Percentiles rank a stretch among this genome's conserved stretches.
Evolutionary conservation across 2,797 vertebrate genomes (phyloP).

Genomic region (Ataeniobius toweri): DNA sequence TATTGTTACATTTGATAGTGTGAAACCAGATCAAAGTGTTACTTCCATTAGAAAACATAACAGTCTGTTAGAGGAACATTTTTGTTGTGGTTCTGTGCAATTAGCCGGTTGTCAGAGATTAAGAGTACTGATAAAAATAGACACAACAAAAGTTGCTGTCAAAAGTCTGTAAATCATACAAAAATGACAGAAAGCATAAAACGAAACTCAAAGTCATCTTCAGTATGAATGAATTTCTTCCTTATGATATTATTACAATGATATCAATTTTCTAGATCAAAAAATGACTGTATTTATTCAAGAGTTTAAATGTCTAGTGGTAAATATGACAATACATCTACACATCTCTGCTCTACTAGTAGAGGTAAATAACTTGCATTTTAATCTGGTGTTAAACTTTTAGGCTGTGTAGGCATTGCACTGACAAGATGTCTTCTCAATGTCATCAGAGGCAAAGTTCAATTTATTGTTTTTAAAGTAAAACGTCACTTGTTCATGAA

Average conservation of each 20-base stretch:
- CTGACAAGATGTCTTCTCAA: neutral
- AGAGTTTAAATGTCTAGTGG: neutral
- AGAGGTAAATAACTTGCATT: neutral
- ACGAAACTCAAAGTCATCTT: neutral
- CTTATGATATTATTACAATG: neutral
- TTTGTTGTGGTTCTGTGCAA: constrained; percentile 2
- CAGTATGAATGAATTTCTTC: neutral
- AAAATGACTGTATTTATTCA: neutral
- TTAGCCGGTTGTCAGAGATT: neutral
- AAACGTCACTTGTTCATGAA: too few relatives aligned
- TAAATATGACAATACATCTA: neutral
- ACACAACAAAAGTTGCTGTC: neutral
- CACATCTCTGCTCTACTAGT: neutral
- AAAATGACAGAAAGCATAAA: neutral
- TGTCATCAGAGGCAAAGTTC: neutral
- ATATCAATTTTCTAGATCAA: neutral
- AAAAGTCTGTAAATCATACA: neutral
- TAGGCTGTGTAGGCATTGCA: neutral
- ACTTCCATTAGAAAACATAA: constrained; percentile 34
- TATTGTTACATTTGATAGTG: constrained; percentile 59
- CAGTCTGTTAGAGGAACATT: constrained; percentile 5
- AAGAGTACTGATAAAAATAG: neutral
- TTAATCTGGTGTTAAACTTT: neutral
- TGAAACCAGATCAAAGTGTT: constrained; percentile 57
- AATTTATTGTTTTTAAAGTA: neutral